These are phyloP conservation scores for Neotoxoptera formosana DNA, from an alignment of 1,140 invertebrate genomes.

Conservation along the genomic window DNA sequence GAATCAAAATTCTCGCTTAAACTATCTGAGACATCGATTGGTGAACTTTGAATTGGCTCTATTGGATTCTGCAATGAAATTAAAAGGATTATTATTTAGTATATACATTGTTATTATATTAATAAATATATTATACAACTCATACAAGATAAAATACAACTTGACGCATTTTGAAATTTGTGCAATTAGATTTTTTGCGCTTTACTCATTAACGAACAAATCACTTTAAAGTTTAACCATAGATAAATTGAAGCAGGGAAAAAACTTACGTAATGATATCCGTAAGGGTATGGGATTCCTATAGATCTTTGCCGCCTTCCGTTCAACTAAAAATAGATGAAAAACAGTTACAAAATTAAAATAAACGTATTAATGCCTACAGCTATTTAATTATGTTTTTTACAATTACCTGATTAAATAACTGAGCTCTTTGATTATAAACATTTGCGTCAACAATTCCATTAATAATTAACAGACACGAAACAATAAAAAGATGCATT, in stretches of 20 bases:
- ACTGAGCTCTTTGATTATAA: background rate
- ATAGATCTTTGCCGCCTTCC: background rate
- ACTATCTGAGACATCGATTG: background rate
- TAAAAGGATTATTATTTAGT: background rate
- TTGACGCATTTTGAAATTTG: background rate
- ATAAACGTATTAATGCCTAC: background rate
- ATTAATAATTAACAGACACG: background rate
- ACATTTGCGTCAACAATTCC: background rate
- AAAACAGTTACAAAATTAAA: background rate
- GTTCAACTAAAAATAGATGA: background rate
- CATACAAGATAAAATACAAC: background rate
- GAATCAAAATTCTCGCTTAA: background rate
- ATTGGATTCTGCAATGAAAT: conserved; percentile 13
- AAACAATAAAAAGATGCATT: background rate
- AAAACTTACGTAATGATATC: background rate
- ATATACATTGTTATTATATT: background rate
- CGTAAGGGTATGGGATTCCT: background rate
- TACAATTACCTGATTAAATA: background rate
- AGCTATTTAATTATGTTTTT: background rate
- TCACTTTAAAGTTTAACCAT: background rate
- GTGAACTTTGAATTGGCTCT: no score
- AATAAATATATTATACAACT: background rate
- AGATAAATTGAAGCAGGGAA: background rate
- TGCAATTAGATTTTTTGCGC: background rate
- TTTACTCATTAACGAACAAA: background rate